These are phyloP conservation scores for Odocoileus virginianus DNA, from an alignment of 2,113 vertebrate species.

Conservation along the genomic window DNA sequence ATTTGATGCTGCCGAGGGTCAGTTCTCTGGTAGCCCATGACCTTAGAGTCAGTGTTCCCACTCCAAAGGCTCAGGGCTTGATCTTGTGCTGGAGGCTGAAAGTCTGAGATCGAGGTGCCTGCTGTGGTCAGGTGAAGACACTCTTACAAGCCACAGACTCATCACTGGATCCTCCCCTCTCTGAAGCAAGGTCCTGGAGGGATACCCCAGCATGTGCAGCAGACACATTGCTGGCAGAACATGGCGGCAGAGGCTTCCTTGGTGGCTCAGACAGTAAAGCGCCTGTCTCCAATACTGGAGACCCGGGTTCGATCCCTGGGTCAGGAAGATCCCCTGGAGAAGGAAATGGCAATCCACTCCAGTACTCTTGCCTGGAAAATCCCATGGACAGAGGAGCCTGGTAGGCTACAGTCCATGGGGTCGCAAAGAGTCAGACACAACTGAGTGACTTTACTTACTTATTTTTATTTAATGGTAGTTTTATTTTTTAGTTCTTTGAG, in stretches of 20 bases:
- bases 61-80: background rate
- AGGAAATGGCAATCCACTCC: too few relatives aligned
- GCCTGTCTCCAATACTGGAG: too few relatives aligned
- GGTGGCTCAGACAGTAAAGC: too few relatives aligned
- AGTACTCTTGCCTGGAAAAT: too few relatives aligned
- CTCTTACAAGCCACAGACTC: background rate
- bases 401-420: too few relatives aligned
- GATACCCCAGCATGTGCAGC: background rate
- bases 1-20: background rate
- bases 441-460: too few relatives aligned
- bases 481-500: background rate
- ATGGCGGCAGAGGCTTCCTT: fast-evolving
- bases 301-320: too few relatives aligned
- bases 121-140: background rate
- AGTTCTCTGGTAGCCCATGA: background rate
- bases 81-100: background rate
- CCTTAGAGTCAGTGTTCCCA: background rate
- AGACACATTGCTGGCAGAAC: background rate
- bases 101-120: background rate
- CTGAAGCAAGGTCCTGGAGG: background rate
- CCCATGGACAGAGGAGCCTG: too few relatives aligned
- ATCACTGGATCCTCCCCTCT: background rate
- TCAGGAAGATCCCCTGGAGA: too few relatives aligned
- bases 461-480: background rate
- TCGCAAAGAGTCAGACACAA: too few relatives aligned